Conservation (phyloP, 2,113 vertebrate species). For the Triplophysa dalaica region DNA sequence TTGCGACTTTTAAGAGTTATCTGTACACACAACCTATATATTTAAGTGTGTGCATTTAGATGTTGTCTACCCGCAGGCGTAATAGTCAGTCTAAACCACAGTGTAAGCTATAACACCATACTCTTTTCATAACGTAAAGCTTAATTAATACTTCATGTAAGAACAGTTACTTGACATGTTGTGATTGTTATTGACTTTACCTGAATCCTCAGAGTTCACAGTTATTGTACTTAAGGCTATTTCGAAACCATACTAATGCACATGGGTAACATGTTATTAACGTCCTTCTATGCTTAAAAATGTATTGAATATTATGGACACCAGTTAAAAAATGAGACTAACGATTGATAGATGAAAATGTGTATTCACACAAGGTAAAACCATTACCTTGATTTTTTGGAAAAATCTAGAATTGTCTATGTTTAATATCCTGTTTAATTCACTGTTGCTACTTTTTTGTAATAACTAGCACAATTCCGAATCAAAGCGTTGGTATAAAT, state of each 20-base stretch:
- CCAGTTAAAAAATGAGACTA: background rate
- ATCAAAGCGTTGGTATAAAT: too few relatives aligned
- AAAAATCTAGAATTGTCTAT: background rate
- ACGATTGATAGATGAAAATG: background rate
- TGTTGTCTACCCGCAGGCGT: constrained; percentile 65
- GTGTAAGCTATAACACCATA: constrained; percentile 64
- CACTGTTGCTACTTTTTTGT: too few relatives aligned
- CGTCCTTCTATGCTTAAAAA: background rate
- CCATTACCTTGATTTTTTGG: background rate
- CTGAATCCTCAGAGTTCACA: background rate
- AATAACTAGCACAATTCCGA: too few relatives aligned
- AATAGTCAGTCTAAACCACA: constrained; percentile 70
- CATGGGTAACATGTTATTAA: background rate
- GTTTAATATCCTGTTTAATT: background rate
- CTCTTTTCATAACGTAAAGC: constrained; percentile 3
- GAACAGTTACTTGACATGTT: constrained; percentile 6
- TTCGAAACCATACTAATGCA: background rate
- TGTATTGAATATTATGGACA: background rate
- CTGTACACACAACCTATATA: background rate
- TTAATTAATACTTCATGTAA: constrained; percentile 23
- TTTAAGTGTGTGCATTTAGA: background rate
- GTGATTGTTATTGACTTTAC: constrained; percentile 10
- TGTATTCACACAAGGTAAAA: too few relatives aligned
- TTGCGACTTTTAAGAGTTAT: background rate
- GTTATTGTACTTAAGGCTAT: background rate